Percentiles rank a stretch among this genome's conserved stretches.
These are phyloP conservation scores for Origma solitaria DNA, from an alignment of 2,113 vertebrate species.

Conservation along the genomic window DNA sequence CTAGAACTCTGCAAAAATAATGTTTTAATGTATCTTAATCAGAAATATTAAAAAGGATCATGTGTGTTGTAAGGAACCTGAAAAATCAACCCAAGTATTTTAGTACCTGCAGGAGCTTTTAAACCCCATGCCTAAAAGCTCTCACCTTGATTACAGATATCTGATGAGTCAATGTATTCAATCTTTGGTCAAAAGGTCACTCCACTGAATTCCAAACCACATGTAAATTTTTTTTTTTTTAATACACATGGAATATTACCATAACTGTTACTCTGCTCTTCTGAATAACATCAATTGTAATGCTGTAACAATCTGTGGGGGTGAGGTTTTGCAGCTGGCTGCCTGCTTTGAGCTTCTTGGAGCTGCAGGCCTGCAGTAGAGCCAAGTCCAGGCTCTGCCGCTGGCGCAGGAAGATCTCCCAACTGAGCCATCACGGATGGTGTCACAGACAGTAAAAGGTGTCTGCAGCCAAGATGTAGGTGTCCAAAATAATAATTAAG, in stretches of 20 bases:
- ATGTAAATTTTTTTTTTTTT: not conserved
- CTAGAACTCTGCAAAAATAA: not conserved
- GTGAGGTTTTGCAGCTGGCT: conserved; percentile 34
- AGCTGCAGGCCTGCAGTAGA: not conserved
- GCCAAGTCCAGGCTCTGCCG: not conserved
- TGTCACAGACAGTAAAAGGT: not conserved
- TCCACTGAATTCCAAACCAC: conserved; percentile 29
- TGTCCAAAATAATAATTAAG: not conserved
- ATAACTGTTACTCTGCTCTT: conserved; percentile 12
- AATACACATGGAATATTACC: conserved; percentile 3
- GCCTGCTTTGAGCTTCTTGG: not conserved
- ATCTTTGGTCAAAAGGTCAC: not conserved
- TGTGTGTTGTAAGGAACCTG: not conserved
- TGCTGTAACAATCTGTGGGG: not conserved
- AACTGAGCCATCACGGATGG: not conserved
- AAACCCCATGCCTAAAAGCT: not conserved
- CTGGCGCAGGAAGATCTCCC: not conserved
- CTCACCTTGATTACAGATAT: not conserved
- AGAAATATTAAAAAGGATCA: not conserved
- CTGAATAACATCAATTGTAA: conserved; percentile 21
- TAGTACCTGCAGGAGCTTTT: not conserved
- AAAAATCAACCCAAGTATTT: not conserved
- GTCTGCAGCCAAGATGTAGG: not conserved
- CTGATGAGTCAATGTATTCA: not conserved
- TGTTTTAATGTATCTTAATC: not conserved